These are phyloP conservation scores for Malthinus flaveolus DNA, from an alignment of 2,888 invertebrate genomes.

Conservation along the genomic window DNA sequence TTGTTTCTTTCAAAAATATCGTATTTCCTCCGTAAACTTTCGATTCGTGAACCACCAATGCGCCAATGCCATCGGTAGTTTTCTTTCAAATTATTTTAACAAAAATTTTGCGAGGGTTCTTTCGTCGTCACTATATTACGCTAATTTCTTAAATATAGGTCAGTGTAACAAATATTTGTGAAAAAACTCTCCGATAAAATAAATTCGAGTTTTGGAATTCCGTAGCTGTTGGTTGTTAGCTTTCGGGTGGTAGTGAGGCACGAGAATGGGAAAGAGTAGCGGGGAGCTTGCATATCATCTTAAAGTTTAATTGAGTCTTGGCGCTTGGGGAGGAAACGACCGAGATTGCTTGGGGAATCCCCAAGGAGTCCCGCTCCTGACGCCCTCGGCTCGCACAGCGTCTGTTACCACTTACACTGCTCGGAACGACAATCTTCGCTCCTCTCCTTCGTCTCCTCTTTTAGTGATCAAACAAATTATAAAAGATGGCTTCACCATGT, in stretches of 20 bases:
- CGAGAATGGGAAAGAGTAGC: slow-evolving; percentile 35
- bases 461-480: slow-evolving; percentile 55
- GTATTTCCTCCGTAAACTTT: slow-evolving; percentile 25
- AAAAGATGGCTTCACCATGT: slow-evolving; percentile 48
- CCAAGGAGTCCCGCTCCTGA: slow-evolving; percentile 50
- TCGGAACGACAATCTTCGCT: slow-evolving; percentile 39
- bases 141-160: background rate
- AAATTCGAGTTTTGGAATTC: slow-evolving; percentile 37
- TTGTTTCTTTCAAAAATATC: slow-evolving; percentile 30
- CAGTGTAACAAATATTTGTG: slow-evolving; percentile 5
- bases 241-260: slow-evolving; percentile 33
- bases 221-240: slow-evolving; percentile 37
- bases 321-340: slow-evolving; percentile 58
- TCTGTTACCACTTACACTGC: slow-evolving; percentile 46
- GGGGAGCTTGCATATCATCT: slow-evolving; percentile 63
- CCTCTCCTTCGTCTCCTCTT: slow-evolving; percentile 39
- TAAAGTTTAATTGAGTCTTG: slow-evolving; percentile 74
- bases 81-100: background rate
- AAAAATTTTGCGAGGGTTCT: no score
- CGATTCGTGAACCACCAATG: background rate
- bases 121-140: no score
- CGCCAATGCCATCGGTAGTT: background rate
- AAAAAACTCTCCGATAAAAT: slow-evolving; percentile 20
- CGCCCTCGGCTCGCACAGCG: slow-evolving; percentile 50
- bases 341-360: slow-evolving; percentile 56